Evolutionary conservation across 2,797 vertebrate species (phyloP), one percentile per base, ranked within the genome.

Genomic region (Agapornis canus): DNA sequence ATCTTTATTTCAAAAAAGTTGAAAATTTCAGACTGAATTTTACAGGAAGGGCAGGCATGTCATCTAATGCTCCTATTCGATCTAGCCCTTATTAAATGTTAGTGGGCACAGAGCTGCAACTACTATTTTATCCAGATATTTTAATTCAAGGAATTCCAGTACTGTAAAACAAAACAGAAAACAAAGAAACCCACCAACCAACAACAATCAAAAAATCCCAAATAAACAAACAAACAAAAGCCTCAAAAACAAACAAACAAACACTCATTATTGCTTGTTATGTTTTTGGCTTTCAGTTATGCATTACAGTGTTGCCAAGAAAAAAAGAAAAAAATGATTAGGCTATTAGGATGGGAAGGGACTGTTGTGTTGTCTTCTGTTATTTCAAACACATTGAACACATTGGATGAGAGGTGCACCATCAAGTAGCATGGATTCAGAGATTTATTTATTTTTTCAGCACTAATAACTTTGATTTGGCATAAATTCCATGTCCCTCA

Each of bases 401-500:
- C 19, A 21, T 23, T 70, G 43, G 4, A 4, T 29, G 77, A 35
- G 17, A 92, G 32, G 18, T n/a, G n/a, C 18, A 91, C 27, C 5
- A 29, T 52, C 51, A 85, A 60, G 27, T 42, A 64, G 16, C 51
- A 70, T 39, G 40, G 16, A 72, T 82, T 77, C 56, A 49, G 49
- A 19, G 37, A 18, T 48, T 70, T 92, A 4, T 69, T 63, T 80
- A 17, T 79, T 72, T 92, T 66, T 61, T 27, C 57, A 65, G 39
- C 25, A 52, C 40, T 77, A 7, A 87, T 88, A 93, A 68, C 78
- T 95, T 48, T 69, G 71, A 77, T 92, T 95, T 79, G 91, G 71
- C 91, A 84, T 84, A 94, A 93, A 54, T 75, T 91, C 77, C 27
- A n/a, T 39, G 37, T 79, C 59, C 43, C 95, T 72, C 82, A 94